phyloP scores from a whole-genome alignment of 2,888 invertebrate species.

The Ophioninae sp. region DNA sequence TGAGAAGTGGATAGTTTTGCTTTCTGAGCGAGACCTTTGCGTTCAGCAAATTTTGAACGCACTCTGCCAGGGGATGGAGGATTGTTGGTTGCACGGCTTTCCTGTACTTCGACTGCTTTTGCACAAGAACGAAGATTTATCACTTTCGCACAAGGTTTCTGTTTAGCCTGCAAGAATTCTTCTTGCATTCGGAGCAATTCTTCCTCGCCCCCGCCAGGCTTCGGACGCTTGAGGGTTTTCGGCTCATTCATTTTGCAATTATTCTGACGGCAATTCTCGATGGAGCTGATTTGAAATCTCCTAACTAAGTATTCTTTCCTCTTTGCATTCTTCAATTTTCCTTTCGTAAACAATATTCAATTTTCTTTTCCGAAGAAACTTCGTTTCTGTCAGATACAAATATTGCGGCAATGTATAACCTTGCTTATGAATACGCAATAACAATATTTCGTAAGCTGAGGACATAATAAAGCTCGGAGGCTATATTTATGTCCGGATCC shows the following conservation, averaged over 20 bases:
- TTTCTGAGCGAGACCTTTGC: slow-evolving; percentile 60
- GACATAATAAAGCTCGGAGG: no score
- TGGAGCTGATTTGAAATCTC: background rate
- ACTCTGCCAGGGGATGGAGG: slow-evolving; percentile 47
- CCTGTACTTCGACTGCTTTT: background rate
- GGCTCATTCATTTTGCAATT: slow-evolving; percentile 81
- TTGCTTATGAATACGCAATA: background rate
- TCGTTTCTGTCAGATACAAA: background rate
- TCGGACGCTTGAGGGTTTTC: slow-evolving; percentile 83
- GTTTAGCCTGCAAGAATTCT: slow-evolving; percentile 85
- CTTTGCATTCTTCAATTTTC: background rate
- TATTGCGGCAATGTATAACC: background rate
- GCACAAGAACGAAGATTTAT: slow-evolving; percentile 76
- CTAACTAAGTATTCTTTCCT: background rate
- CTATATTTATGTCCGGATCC: no score
- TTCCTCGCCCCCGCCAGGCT: slow-evolving; percentile 87
- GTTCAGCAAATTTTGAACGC: slow-evolving; percentile 73
- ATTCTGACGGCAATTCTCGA: background rate
- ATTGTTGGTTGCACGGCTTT: background rate
- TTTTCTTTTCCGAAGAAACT: background rate
- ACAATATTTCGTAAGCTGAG: no score
- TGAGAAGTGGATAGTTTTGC: slow-evolving; percentile 70
- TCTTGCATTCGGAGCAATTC: slow-evolving; percentile 89
- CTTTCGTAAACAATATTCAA: background rate
- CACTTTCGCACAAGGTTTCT: slow-evolving; percentile 86